Base-by-base conservation (phyloP, 2,113 vertebrate genomes). In the Amphilophus citrinellus region DNA sequence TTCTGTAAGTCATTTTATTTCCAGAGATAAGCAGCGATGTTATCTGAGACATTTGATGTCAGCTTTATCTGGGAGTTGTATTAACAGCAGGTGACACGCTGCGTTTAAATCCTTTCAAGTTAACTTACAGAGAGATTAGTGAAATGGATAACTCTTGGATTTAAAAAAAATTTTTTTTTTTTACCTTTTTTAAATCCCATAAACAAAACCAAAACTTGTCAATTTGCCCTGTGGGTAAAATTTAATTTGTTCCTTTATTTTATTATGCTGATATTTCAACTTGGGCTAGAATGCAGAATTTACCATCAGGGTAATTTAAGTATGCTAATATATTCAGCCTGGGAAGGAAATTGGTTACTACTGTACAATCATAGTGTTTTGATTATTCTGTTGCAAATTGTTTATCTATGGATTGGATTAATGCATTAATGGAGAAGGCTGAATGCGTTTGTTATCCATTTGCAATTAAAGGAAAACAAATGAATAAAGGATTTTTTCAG, bases 1-100 rank as follows among this genome's bases (percentile, higher is more conserved):
- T 91, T 83, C 66, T 61, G 77, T 59, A 83, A 89, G 80, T 92
- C 71, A 83, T 93, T 92, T 91, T 88, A 89, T 94, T 92, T 94
- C 61, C 79, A 73, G 71, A 86, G 85, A 90, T 88, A 91, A 93
- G 80, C 85, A 11, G 60, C 17, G 83, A 93, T 91, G 82, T 84
- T 91, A 94, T 95, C 94, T 22, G 39, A 90, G 80, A 89, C 82
- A 89, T 91, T 91, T 90, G 87, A 93, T 92, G 89, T 90, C 83
- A 77, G 86, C 85, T 91, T 91, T 88, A 92, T 94, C 90, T 39
- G 90, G 32, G 56, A 65, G 73, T 83, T 57, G 80, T 80, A 87
- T 77, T 86, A 94, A 87, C 91, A 87, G 89, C 86, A 89, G 90
- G 87, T 88, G 90, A 88, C 85, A 88, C 27, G 32, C 84, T 80